Percentiles rank a stretch among this genome's conserved stretches.
Evolutionary conservation across 2,888 invertebrate genomes (phyloP).

Genomic region (Mesorhabditis spiculigera): DNA sequence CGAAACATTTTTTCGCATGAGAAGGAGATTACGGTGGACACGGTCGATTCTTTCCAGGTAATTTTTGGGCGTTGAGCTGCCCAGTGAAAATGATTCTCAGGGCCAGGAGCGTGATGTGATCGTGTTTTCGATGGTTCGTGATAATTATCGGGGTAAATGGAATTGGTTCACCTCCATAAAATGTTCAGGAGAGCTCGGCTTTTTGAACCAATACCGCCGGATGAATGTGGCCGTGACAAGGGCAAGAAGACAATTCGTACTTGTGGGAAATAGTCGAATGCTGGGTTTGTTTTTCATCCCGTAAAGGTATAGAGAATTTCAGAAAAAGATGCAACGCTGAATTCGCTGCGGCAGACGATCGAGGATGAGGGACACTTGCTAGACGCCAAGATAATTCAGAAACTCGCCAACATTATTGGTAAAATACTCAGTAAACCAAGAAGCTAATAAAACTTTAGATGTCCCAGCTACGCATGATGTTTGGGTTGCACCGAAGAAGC

Average conservation of each 20-base stretch:
- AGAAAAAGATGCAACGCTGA: no score
- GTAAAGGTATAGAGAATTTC: no score
- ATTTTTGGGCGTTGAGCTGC: no score
- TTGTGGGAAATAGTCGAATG: constrained; percentile 11
- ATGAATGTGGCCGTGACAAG: constrained; percentile 17
- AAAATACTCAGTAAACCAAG: no score
- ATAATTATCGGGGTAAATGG: constrained; percentile 25
- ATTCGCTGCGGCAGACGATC: no score
- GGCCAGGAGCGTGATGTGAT: constrained; percentile 39
- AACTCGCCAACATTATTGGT: no score
- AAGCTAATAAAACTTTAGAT: no score
- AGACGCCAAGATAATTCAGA: no score
- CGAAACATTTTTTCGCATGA: background rate
- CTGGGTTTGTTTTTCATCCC: background rate
- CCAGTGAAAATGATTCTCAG: constrained; percentile 30
- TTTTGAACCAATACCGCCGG: constrained; percentile 10
- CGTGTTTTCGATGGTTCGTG: constrained; percentile 34
- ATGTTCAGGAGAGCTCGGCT: constrained; percentile 10
- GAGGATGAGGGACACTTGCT: no score
- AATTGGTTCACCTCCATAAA: background rate
- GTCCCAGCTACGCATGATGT: no score
- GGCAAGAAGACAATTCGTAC: constrained; percentile 11
- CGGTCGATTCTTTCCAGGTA: background rate
- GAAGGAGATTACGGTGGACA: constrained; percentile 11
- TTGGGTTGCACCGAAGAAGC: no score